Evolutionary conservation across 2,113 vertebrate species (phyloP).

Genomic region (Antechinus stuartii): DNA sequence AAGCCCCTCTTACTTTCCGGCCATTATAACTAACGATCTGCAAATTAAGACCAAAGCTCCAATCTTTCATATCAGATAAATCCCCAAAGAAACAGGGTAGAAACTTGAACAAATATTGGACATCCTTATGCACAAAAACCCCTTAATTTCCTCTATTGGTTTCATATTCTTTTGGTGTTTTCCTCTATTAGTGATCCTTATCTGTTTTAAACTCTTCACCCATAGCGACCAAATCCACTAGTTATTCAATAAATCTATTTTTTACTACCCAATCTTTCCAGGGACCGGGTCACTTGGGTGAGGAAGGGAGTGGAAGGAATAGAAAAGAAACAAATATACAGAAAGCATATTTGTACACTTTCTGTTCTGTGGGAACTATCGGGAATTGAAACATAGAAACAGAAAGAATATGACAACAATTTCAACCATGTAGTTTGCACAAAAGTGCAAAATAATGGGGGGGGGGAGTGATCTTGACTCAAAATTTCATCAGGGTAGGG

Average conservation of each 20-base stretch:
- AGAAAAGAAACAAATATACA: not conserved
- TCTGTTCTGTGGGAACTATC: not conserved
- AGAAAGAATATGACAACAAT: not conserved
- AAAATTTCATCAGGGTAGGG: not conserved
- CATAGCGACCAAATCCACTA: not conserved
- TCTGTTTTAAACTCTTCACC: not conserved
- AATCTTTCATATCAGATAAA: not conserved
- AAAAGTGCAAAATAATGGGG: not conserved
- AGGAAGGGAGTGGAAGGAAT: not conserved
- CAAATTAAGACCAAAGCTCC: constrained; percentile 1
- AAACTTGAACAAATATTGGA: not conserved
- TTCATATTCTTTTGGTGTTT: not conserved
- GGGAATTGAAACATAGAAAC: not conserved
- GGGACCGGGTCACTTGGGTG: not conserved
- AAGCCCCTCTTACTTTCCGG: not conserved
- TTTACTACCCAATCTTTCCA: not conserved
- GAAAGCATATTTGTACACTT: not conserved
- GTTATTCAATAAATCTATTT: not conserved
- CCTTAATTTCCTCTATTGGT: not conserved
- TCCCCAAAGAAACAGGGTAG: not conserved
- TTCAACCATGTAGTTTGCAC: not conserved
- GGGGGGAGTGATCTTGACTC: not conserved
- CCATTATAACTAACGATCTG: not conserved
- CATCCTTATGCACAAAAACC: not conserved
- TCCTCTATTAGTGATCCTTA: not conserved